A percentile compares a stretch with the other conserved stretches of the same genome.
Evolutionary conservation across 2,113 vertebrate species (phyloP).

Genomic region (Rynchops niger): DNA sequence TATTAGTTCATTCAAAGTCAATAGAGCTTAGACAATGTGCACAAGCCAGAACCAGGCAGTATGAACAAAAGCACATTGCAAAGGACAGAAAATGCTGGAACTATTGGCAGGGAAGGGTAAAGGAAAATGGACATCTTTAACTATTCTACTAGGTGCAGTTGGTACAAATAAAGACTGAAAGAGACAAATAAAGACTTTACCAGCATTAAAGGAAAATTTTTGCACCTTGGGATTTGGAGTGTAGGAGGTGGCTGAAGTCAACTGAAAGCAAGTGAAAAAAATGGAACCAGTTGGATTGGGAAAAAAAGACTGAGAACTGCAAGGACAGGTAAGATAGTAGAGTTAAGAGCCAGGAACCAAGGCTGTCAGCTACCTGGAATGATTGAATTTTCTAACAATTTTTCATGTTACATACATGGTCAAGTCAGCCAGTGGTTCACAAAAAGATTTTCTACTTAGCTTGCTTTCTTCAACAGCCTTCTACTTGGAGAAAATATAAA

Average conservation of each 20-base stretch:
- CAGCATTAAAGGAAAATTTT: background rate
- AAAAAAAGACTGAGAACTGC: background rate
- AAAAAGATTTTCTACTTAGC: background rate
- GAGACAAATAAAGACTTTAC: background rate
- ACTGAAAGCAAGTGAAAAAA: background rate
- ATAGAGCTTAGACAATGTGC: background rate
- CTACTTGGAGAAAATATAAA: background rate
- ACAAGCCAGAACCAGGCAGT: background rate
- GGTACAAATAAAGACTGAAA: background rate
- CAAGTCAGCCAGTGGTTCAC: background rate
- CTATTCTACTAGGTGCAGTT: background rate
- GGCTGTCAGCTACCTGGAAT: background rate
- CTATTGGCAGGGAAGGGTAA: background rate
- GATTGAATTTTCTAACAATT: background rate
- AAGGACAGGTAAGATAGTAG: background rate
- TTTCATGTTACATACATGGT: background rate
- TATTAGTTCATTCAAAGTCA: slow-evolving; percentile 2
- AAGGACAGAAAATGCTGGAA: background rate
- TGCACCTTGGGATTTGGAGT: background rate
- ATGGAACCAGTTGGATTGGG: rapidly evolving
- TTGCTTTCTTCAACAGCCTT: background rate
- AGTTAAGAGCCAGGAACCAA: background rate
- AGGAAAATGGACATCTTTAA: background rate
- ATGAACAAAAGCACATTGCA: background rate
- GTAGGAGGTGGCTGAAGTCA: background rate